Evolutionary conservation across 2,113 vertebrate genomes (phyloP).

Genomic region (Ctenomys sociabilis): DNA sequence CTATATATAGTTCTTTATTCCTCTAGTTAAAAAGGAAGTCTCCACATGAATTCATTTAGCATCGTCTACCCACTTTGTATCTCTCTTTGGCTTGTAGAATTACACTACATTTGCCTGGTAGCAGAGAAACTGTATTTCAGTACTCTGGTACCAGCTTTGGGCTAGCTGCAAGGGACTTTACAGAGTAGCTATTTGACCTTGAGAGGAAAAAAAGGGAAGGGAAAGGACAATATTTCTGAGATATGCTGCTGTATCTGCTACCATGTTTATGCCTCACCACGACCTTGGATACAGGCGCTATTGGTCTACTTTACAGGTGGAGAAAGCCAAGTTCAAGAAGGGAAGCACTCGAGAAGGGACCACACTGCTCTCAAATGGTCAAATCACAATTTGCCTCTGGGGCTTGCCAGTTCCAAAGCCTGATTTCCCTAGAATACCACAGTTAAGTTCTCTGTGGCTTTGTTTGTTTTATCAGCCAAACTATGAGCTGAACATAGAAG

Average conservation of each 20-base stretch:
- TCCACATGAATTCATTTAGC: conserved; percentile 36
- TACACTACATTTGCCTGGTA: not conserved
- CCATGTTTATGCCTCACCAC: not conserved
- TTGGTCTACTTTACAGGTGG: not conserved
- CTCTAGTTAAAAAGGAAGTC: not conserved
- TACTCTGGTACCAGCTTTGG: not conserved
- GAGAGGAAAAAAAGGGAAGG: not conserved
- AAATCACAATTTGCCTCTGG: not conserved
- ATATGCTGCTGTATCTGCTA: not conserved
- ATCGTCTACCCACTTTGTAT: not conserved
- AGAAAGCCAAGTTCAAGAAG: not conserved
- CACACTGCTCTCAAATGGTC: not conserved
- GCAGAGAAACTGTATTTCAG: not conserved
- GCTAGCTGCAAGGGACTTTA: not conserved
- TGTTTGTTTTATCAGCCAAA: conserved; percentile 50
- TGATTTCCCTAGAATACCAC: not conserved
- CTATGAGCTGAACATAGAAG: conserved; percentile 16
- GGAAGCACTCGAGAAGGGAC: not conserved
- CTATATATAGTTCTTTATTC: not conserved
- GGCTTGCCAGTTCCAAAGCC: not conserved
- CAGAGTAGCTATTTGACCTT: not conserved
- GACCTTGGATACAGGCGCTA: not conserved
- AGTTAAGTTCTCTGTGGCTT: not conserved
- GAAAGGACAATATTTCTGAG: too few species aligned
- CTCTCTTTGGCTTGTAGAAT: not conserved